phyloP scores from a whole-genome alignment of 2,113 vertebrate genomes.

The Girardinichthys multiradiatus region DNA sequence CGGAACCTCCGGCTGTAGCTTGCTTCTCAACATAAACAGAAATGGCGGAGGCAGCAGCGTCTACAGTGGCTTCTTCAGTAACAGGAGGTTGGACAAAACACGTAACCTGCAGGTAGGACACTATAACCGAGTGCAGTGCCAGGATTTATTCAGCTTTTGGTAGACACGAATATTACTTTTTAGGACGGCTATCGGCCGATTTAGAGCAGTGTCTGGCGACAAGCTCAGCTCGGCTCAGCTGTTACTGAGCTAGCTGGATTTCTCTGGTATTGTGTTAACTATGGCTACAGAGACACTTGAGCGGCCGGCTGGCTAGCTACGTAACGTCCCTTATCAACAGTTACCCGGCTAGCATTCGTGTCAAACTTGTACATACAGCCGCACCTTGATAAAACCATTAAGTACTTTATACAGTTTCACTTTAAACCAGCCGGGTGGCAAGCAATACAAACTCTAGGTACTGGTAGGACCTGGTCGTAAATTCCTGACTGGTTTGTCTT shows the following conservation, averaged over 20 bases:
- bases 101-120: conserved; percentile 83
- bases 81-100: conserved; percentile 84
- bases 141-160: background rate
- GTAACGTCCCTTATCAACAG: background rate
- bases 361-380: background rate
- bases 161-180: background rate
- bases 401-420: background rate
- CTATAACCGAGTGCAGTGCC: fast-evolving
- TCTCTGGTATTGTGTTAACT: conserved; percentile 42
- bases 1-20: conserved; percentile 81
- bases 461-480: too few species aligned
- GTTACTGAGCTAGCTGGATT: conserved; percentile 21
- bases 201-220: conserved; percentile 39
- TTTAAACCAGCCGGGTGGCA: background rate
- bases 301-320: background rate
- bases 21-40: conserved; percentile 84
- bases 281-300: conserved; percentile 5
- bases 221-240: conserved; percentile 59
- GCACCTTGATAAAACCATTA: background rate
- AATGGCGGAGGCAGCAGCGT: conserved; percentile 85
- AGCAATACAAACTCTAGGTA: background rate
- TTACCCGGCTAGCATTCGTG: background rate
- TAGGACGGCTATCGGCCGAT: background rate
- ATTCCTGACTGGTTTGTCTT: too few species aligned
- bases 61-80: conserved; percentile 73